A percentile compares a stretch with the other conserved stretches of the same genome.
phyloP scores from a whole-genome alignment of 1,140 invertebrate genomes.

The Trichonephila clavata region DNA sequence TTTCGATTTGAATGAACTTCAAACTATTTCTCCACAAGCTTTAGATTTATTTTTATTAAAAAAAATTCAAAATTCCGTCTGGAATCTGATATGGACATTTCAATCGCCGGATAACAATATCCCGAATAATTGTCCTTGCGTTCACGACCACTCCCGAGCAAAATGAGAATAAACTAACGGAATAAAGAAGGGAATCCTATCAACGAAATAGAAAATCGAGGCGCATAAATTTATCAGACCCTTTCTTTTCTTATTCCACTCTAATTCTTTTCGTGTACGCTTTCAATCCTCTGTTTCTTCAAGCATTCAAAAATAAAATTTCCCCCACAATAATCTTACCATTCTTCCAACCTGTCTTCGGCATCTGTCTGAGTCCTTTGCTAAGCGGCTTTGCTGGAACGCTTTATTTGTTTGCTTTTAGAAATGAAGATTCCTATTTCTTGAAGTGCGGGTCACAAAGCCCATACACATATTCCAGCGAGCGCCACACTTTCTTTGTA shows the following conservation, averaged over 20 bases:
- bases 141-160: background rate
- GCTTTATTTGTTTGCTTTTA: constrained; percentile 25
- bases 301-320: constrained; percentile 42
- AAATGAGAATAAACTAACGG: background rate
- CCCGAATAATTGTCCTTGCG: background rate
- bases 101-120: background rate
- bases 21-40: no score
- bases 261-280: constrained; percentile 32
- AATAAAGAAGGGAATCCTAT: background rate
- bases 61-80: background rate
- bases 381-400: background rate
- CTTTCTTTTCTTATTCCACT: constrained; percentile 29
- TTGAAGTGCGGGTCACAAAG: constrained; percentile 49
- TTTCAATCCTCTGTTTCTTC: constrained; percentile 37
- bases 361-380: constrained; percentile 8
- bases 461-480: background rate
- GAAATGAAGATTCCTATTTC: constrained; percentile 35
- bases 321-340: constrained; percentile 24
- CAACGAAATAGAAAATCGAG: constrained; percentile 24
- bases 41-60: no score
- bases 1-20: no score
- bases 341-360: constrained; percentile 29
- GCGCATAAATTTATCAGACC: constrained; percentile 9
- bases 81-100: background rate
- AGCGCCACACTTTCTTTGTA: background rate